phyloP scores from a whole-genome alignment of 1,140 invertebrate species.

The Metopolophium dirhodum region DNA sequence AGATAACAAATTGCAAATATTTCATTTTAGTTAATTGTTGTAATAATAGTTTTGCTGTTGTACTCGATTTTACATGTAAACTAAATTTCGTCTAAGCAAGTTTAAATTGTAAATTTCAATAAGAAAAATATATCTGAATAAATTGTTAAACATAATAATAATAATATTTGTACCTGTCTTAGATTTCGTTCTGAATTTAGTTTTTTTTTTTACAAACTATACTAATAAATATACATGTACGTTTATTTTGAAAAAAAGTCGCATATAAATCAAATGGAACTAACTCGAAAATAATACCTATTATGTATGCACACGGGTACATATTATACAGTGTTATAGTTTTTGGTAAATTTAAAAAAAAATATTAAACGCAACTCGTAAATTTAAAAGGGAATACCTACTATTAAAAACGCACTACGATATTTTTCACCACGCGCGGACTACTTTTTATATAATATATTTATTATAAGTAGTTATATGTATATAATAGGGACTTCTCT shows the following conservation, averaged over 20 bases:
- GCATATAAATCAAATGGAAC: slow-evolving; percentile 13
- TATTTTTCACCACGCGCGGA: neutral
- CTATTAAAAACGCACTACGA: neutral
- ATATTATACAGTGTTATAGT: neutral
- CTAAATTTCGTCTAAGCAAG: neutral
- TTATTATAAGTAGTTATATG: neutral
- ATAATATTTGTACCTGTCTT: neutral
- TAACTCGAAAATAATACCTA: neutral
- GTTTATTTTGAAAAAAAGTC: neutral
- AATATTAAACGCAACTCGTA: neutral
- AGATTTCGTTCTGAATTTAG: neutral
- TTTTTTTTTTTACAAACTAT: neutral
- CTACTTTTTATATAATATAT: neutral
- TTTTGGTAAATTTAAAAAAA: neutral
- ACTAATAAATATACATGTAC: neutral
- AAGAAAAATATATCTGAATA: neutral
- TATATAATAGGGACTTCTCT: neutral
- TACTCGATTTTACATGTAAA: neutral
- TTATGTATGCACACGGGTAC: neutral
- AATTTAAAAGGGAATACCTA: slow-evolving; percentile 3
- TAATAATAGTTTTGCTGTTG: neutral
- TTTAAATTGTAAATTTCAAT: neutral
- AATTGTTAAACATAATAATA: neutral
- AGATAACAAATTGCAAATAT: neutral
- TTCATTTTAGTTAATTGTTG: neutral